These are phyloP conservation scores for Andrena marginata DNA, from an alignment of 2,888 invertebrate genomes.

Conservation along the genomic window DNA sequence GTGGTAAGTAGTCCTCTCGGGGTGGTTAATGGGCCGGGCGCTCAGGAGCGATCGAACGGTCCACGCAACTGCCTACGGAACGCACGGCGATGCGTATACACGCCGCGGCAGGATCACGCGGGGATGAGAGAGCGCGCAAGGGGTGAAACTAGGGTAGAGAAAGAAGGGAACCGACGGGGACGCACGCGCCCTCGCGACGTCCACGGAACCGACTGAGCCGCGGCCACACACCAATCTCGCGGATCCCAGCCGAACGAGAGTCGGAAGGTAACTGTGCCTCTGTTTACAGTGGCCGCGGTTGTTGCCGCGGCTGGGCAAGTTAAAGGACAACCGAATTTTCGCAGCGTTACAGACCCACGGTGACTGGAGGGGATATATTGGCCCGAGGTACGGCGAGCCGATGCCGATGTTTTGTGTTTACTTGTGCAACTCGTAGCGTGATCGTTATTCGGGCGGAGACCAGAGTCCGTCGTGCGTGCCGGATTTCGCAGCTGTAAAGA, in stretches of 20 bases:
- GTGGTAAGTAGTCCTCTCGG: conserved; percentile 85
- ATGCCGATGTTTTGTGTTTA: background rate
- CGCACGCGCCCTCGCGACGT: conserved; percentile 52
- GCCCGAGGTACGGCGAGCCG: background rate
- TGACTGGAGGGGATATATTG: background rate
- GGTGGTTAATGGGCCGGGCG: background rate
- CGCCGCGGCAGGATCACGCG: conserved; percentile 15
- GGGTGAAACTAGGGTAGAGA: conserved; percentile 37
- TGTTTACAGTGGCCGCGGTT: conserved; percentile 12
- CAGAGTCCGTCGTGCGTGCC: too few relatives aligned
- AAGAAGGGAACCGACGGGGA: conserved; percentile 10
- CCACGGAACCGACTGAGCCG: conserved; percentile 9
- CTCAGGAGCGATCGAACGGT: background rate
- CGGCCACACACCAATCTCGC: conserved; percentile 20
- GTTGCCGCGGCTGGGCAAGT: background rate
- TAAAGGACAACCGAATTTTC: conserved; percentile 5
- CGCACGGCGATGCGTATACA: conserved; percentile 3
- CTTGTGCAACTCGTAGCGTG: too few relatives aligned
- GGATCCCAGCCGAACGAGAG: background rate
- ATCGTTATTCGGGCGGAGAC: too few relatives aligned
- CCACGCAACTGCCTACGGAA: background rate
- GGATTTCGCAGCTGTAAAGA: too few relatives aligned
- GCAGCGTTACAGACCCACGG: background rate
- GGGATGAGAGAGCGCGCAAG: background rate
- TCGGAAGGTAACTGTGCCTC: background rate